Evolutionary conservation across 2,888 invertebrate species (phyloP).

Genomic region (Ichneumoninae sp.): DNA sequence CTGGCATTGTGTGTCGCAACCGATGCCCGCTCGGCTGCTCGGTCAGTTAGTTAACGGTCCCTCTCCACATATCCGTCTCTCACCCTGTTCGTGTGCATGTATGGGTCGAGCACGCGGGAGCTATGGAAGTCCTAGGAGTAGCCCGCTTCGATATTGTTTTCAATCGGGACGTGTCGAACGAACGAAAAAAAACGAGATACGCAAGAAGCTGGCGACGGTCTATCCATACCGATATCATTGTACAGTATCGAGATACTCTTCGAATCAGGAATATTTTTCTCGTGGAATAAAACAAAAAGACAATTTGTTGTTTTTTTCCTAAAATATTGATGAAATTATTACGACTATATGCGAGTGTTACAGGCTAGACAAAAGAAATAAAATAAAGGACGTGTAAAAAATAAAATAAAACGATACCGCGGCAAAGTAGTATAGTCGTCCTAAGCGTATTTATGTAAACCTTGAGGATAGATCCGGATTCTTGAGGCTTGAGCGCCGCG

Average conservation of each 20-base stretch:
- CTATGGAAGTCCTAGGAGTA: not conserved
- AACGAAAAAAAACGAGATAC: no score
- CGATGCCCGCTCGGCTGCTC: slow-evolving; percentile 60
- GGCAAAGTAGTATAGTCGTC: slow-evolving; percentile 57
- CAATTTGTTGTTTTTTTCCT: no score
- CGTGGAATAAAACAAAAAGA: not conserved
- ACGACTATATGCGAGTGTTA: no score
- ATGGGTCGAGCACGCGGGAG: not conserved
- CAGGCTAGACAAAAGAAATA: not conserved
- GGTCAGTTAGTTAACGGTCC: slow-evolving; percentile 71
- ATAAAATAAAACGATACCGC: slow-evolving; percentile 37
- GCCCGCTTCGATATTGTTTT: no score
- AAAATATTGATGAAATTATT: not conserved
- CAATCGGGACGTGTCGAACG: no score
- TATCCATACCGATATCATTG: not conserved
- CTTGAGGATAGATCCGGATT: slow-evolving; percentile 83
- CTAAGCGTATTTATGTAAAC: slow-evolving; percentile 81
- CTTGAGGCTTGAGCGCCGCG: slow-evolving; percentile 68
- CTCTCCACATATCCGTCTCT: not conserved
- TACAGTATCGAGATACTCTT: not conserved
- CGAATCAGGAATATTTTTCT: not conserved
- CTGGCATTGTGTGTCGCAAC: slow-evolving; percentile 76
- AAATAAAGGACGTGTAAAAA: slow-evolving; percentile 49
- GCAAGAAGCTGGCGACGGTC: no score
- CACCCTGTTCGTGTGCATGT: not conserved